phyloP scores from a whole-genome alignment of 2,113 vertebrate species.

The Vulpes ferrilata region DNA sequence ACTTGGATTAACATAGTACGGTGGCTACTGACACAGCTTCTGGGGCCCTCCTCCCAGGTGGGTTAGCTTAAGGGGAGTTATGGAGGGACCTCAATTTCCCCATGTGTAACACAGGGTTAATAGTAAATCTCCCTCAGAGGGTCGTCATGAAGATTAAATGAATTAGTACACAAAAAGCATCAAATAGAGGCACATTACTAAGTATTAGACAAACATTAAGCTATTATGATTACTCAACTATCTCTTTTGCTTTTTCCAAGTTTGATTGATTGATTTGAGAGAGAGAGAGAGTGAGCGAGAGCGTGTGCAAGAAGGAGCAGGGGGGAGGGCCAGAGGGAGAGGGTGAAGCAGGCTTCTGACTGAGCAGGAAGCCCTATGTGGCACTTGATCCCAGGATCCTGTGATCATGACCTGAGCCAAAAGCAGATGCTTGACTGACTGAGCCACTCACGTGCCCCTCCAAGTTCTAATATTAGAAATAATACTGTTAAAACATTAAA shows the following conservation, averaged over 20 bases:
- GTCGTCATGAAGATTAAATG: not conserved
- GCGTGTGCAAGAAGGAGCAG: no score
- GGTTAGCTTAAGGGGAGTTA: not conserved
- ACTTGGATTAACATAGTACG: not conserved
- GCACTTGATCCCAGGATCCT: no score
- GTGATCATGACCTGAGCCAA: no score
- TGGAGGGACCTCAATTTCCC: not conserved
- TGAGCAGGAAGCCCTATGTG: no score
- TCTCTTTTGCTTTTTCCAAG: not conserved
- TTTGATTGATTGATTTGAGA: not conserved
- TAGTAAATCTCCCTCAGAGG: not conserved
- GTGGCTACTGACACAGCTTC: not conserved
- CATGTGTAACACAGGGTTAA: not conserved
- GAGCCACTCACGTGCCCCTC: not conserved
- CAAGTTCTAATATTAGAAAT: not conserved
- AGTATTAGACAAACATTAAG: not conserved
- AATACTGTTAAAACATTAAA: not conserved
- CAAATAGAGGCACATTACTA: not conserved
- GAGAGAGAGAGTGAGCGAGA: no score
- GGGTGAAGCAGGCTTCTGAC: no score
- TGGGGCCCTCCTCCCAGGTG: not conserved
- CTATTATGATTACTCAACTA: not conserved
- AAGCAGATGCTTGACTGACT: no score
- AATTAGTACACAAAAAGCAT: not conserved
- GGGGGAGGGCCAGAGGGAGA: no score